Base-by-base conservation (phyloP, 2,888 invertebrate species). In the Cylindroiulus punctatus region DNA sequence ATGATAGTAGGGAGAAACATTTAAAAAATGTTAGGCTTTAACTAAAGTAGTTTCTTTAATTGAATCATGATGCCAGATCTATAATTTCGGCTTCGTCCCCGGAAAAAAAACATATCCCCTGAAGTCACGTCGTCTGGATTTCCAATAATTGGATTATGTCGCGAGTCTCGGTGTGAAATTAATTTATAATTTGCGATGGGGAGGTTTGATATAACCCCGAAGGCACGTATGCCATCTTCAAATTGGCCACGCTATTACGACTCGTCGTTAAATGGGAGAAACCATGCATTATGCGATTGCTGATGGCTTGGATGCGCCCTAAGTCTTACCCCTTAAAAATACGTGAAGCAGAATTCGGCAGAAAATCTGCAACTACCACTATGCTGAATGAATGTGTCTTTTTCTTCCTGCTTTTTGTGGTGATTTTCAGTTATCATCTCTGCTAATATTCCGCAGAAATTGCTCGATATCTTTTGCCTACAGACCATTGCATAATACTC, bases 71-170 rank as follows among this genome's bases (percentile, higher is more conserved):
- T 14, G 76, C 30, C 32, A 30, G 65, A 76, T 76, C 76, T 76
- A 0, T 76, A 76, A 30, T 17, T 76, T 30, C 76, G 17, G 26
- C 76, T 30, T 12, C 14, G 76, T 76, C 76, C 17, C 76, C 7
- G 14, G 12, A 44, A 8, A 44, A 44, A 44, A 30, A 76, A 76
- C 12, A 30, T 0, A 30, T 76, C 76, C 76, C 76, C 76, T 14
- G 76, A 76, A 76, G 76, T 76, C 76, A 76, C 76, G 76, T 76
- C 30, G 76, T 76, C 76, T 76, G 76, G 76, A 76, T 76, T 76
- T 76, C 76, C 76, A 30, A 76, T 76, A 76, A 76, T 76, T 76
- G 76, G 76, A 76, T 76, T 76, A 76, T 76, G 76, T 76, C 76
- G 32, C 76, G 76, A 76, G 76, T 76, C 76, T 76, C 32, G 30